A percentile compares a stretch with the other conserved stretches of the same genome.
Conservation (phyloP, 2,888 invertebrate species). For the Perithous albicinctus region DNA sequence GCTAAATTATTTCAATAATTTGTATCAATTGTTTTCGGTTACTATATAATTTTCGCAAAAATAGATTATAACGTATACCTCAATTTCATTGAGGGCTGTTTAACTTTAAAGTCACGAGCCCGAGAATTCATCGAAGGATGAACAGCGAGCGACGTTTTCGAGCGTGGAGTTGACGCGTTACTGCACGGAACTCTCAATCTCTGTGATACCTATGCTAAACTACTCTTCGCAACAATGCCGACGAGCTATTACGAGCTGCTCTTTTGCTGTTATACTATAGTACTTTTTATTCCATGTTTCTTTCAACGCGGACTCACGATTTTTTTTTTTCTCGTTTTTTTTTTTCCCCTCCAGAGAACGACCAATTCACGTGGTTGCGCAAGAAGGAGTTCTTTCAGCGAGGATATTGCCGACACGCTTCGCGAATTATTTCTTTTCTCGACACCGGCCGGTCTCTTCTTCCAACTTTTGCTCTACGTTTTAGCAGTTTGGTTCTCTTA, state of each 20-base stretch:
- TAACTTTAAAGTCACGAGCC: background rate
- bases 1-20: background rate
- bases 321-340: too few species aligned
- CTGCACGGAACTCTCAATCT: slow-evolving; percentile 30
- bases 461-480: slow-evolving; percentile 10
- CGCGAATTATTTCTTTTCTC: slow-evolving; percentile 68
- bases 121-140: slow-evolving; percentile 16
- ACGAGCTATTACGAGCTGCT: background rate
- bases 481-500: slow-evolving; percentile 31
- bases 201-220: background rate
- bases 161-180: slow-evolving; percentile 47
- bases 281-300: slow-evolving; percentile 11
- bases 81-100: background rate
- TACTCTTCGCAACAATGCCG: slow-evolving; percentile 25
- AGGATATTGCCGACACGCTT: slow-evolving; percentile 67
- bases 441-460: slow-evolving; percentile 63
- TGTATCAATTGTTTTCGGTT: background rate
- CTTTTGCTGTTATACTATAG: background rate
- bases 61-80: background rate
- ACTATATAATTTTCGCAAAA: background rate
- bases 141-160: slow-evolving; percentile 30
- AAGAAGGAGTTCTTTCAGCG: background rate
- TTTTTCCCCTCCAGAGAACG: slow-evolving; percentile 9
- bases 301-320: background rate
- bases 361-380: slow-evolving; percentile 23